Evolutionary conservation across 2,113 vertebrate species (phyloP).

Genomic region (Oreochromis tanganicae): DNA sequence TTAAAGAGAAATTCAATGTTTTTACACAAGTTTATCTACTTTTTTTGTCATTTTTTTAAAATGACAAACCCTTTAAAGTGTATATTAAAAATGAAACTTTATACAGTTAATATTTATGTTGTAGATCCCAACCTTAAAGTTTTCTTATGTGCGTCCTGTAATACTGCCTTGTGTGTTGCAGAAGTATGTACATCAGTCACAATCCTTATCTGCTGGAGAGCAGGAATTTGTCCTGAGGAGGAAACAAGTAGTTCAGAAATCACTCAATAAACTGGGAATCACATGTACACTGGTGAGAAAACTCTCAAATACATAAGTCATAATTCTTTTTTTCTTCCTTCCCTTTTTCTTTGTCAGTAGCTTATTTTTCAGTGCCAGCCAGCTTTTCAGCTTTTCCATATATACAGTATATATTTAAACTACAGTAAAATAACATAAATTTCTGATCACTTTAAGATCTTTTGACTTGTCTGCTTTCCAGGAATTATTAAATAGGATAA

Average conservation of each 20-base stretch:
- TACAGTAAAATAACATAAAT: neutral
- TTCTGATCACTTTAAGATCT: neutral
- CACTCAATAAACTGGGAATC: neutral
- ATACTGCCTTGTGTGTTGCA: neutral
- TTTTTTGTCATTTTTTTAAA: neutral
- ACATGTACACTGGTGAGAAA: neutral
- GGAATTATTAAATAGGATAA: neutral
- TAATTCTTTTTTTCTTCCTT: neutral
- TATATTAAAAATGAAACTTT: neutral
- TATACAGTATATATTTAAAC: neutral
- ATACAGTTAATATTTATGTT: neutral
- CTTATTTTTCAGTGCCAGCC: neutral
- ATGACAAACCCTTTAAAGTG: fast-evolving
- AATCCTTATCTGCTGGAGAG: neutral
- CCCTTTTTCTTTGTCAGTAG: neutral
- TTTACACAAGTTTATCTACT: neutral
- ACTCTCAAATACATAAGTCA: neutral
- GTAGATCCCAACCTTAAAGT: neutral
- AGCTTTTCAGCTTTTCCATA: neutral
- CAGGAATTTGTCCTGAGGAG: neutral
- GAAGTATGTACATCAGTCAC: neutral
- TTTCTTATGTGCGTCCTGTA: neutral
- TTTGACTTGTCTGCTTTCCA: neutral
- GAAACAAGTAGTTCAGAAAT: neutral
- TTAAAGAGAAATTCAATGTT: neutral